Percentiles rank a stretch among this genome's conserved stretches.
phyloP scores from a whole-genome alignment of 1,140 invertebrate species.

The Hermatobates lingyangjiaoensis region DNA sequence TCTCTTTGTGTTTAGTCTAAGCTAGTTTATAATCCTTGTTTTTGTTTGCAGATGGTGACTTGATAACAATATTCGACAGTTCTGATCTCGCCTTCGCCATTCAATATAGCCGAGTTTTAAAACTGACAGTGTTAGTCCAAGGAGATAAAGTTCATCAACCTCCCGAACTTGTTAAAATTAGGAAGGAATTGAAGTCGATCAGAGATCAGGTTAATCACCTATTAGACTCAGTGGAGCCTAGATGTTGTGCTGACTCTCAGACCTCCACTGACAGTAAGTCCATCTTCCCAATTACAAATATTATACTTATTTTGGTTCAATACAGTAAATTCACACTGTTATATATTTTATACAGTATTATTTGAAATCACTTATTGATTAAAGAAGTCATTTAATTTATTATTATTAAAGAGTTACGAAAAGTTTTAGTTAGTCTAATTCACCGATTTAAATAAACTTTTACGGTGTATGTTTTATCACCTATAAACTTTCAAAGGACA shows the following conservation, averaged over 20 bases:
- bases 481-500: too few species aligned
- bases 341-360: not conserved
- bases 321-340: not conserved
- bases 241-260: conserved; percentile 2
- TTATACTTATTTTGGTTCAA: too few species aligned
- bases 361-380: too few species aligned
- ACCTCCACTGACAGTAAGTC: conserved; percentile 14
- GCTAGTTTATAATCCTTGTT: too few species aligned
- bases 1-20: too few species aligned
- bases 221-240: conserved; percentile 31
- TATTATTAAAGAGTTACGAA: too few species aligned
- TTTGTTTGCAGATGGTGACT: conserved; percentile 41
- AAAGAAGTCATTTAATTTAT: too few species aligned
- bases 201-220: conserved; percentile 37
- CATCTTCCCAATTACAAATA: too few species aligned
- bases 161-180: conserved; percentile 27
- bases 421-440: too few species aligned
- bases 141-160: conserved; percentile 18
- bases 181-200: conserved; percentile 34
- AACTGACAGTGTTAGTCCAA: conserved; percentile 35
- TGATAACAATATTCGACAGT: conserved; percentile 56
- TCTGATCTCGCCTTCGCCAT: conserved; percentile 53
- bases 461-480: too few species aligned
- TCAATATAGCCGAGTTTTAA: conserved; percentile 46
- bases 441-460: too few species aligned